A percentile compares a stretch with the other conserved stretches of the same genome.
Evolutionary conservation across 2,888 invertebrate genomes (phyloP).

Genomic region (Azorinus chamasolen): DNA sequence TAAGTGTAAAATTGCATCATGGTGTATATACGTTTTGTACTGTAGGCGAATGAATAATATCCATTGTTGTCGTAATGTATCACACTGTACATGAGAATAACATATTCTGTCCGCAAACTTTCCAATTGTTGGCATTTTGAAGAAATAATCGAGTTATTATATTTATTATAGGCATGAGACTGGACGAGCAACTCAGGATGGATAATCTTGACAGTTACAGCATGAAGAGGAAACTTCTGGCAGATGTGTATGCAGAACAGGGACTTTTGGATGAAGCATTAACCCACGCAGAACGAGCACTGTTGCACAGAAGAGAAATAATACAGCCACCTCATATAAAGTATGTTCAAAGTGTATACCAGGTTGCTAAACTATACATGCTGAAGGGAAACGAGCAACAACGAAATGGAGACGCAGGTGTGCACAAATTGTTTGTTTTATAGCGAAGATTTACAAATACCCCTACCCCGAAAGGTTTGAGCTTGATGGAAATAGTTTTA

Average conservation of each 20-base stretch:
- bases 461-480: too few species aligned
- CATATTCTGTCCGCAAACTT: too few species aligned
- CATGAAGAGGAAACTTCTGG: constrained; percentile 33
- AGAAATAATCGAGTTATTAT: too few species aligned
- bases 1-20: too few species aligned
- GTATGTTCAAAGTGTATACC: constrained; percentile 55
- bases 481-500: too few species aligned
- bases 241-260: constrained; percentile 52
- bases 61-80: too few species aligned
- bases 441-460: too few species aligned
- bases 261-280: constrained; percentile 40
- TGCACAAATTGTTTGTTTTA: too few species aligned
- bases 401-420: constrained; percentile 36
- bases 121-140: too few species aligned
- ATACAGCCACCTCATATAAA: constrained; percentile 56
- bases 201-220: constrained; percentile 48
- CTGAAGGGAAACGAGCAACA: constrained; percentile 32
- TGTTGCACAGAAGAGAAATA: constrained; percentile 40
- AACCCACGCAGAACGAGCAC: constrained; percentile 28
- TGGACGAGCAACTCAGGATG: constrained; percentile 50
- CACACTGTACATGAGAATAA: too few species aligned
- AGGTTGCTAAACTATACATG: constrained; percentile 49
- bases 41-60: too few species aligned
- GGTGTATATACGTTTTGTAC: too few species aligned
- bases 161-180: constrained; percentile 41